phyloP scores from a whole-genome alignment of 1,140 invertebrate genomes.

The Cydia pomonella region DNA sequence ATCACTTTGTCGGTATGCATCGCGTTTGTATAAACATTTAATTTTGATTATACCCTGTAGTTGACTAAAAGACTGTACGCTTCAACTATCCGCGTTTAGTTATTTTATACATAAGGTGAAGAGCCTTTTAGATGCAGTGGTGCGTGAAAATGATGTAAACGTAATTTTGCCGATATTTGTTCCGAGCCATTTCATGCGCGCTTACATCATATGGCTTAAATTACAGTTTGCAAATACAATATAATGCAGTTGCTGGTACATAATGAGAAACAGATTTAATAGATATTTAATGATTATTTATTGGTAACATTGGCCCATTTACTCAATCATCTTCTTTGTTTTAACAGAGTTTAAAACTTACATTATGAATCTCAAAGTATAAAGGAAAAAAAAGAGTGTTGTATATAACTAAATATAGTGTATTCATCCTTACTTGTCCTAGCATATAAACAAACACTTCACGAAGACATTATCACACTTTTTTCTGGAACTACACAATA shows the following conservation, averaged over 20 bases:
- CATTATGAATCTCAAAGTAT: no score
- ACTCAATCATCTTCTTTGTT: no score
- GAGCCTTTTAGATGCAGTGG: conserved; percentile 30
- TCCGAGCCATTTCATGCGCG: conserved; percentile 11
- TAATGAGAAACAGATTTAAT: not conserved
- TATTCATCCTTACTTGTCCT: no score
- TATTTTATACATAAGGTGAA: not conserved
- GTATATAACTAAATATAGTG: no score
- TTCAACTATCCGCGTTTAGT: not conserved
- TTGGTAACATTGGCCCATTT: not conserved
- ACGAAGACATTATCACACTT: no score
- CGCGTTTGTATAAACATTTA: no score
- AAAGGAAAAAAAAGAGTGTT: no score
- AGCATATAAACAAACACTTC: no score
- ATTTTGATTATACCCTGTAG: not conserved
- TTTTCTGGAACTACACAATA: no score
- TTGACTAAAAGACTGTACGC: not conserved
- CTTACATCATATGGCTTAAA: conserved; percentile 16
- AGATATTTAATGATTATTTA: not conserved
- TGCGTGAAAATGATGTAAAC: conserved; percentile 39
- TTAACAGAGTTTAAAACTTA: no score
- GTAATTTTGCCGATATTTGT: conserved; percentile 36
- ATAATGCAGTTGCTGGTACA: not conserved
- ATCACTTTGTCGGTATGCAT: no score
- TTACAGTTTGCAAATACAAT: conserved; percentile 20